Conservation (phyloP, 2,888 invertebrate genomes). For the Drosophila quinaria region DNA sequence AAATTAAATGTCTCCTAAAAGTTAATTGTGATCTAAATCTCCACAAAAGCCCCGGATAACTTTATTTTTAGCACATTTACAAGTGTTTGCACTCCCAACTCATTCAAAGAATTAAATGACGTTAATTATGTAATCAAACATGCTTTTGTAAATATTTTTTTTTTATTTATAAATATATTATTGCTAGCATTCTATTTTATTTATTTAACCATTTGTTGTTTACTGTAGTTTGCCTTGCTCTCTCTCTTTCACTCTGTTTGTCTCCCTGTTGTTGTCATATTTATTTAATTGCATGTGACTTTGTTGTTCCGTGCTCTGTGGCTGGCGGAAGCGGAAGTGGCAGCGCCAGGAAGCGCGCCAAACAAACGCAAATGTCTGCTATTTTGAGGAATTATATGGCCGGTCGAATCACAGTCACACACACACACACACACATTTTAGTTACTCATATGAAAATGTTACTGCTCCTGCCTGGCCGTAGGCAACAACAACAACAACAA, state of each 20-base stretch:
- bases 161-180: conserved; percentile 18
- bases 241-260: not conserved
- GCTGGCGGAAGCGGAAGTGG: conserved; percentile 76
- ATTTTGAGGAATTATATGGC: conserved; percentile 77
- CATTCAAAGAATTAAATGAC: conserved; percentile 36
- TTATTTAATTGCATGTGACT: conserved; percentile 79
- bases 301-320: conserved; percentile 51
- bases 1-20: not conserved
- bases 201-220: conserved; percentile 46
- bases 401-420: conserved; percentile 45
- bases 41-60: not conserved
- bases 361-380: conserved; percentile 81
- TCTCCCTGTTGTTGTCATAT: conserved; percentile 63
- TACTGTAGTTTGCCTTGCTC: not conserved
- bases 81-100: not conserved
- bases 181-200: conserved; percentile 39
- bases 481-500: conserved; percentile 38
- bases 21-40: not conserved
- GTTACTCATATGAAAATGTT: conserved; percentile 57
- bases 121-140: conserved; percentile 71
- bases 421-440: conserved; percentile 35
- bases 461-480: conserved; percentile 27
- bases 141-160: conserved; percentile 10
- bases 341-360: conserved; percentile 80
- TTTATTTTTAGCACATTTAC: not conserved